Evolutionary conservation across 2,113 vertebrate genomes (phyloP), one percentile per base, ranked within the genome.

Genomic region (Phycodurus eques): DNA sequence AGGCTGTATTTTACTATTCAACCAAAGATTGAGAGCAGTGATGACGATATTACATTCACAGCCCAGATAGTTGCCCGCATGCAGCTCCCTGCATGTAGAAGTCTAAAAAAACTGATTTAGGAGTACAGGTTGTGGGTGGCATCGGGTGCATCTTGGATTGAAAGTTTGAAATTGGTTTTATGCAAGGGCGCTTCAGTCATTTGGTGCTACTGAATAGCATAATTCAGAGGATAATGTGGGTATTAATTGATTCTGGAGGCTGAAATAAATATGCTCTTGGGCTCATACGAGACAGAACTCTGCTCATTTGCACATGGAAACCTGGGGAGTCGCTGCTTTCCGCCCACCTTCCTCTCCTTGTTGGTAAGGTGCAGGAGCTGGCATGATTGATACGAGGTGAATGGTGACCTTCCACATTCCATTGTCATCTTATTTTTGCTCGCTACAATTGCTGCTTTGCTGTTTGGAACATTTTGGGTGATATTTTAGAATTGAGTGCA

Each of bases 211-310:
- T 89, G 89, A 92, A 88, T 87, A 81, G 90, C 82, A 77, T 84
- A 91, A 91, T 88, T 88, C 88, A 88, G 84, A 78, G 89, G 90
- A 91, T 92, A 92, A 93, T 91, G 88, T 86, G 22, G 77, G 74
- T 87, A 89, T 91, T 92, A 92, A 93, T 92, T 93, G 89, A 93
- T 92, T 92, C 86, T 85, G 86, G 81, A 80, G 79, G 72, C 84
- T 85, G 88, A 87, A 92, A 91, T 93, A 92, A 93, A 92, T 88
- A 90, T 81, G 67, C 83, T 85, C 80, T 83, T 81, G 77, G 84
- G 73, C 78, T 81, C 82, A 80, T 72, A 78, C 62, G 77, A 83
- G 81, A 79, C 76, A 75, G 70, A 80, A 49, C 70, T 73, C 72
- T 65, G 67, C 87, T 84, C 72, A 80, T 88, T 84, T 83, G 79